Evolutionary conservation across 2,797 vertebrate genomes (phyloP), one percentile per base, ranked within the genome.

Genomic region (Smutsia temminckii): DNA sequence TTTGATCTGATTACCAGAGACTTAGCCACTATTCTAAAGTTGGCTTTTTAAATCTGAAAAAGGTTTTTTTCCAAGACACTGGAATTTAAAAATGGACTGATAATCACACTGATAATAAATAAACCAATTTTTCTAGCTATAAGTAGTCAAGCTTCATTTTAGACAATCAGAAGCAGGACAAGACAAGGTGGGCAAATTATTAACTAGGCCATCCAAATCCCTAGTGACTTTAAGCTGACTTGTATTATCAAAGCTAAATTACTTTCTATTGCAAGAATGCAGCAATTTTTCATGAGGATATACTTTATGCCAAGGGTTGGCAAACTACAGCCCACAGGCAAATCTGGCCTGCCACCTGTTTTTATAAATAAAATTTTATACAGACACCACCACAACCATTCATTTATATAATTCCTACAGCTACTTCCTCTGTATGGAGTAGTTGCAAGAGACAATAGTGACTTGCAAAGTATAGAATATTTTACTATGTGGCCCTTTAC

Each of bases 81-180:
- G 57, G 49, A 89, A 91, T 86, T 94, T 93, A 80, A 97, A 91
- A 96, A n/a, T n/a, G 78, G n/a, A 84, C 34, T 75, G 40, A 66
- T 77, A 87, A 85, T 25, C 13, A 68, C 18, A 83, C 4, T 77
- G 79, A 93, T 96, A 88, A 85, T 80, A 90, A 85, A 71, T 34
- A 85, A 95, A 51, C 20, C 14, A 95, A 69, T 27, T 96, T 92
- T 90, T 91, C 94, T 91, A 93, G 34, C 57, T 63, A 5, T 32
- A 89, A 81, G 46, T 21, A 95, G 40, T 75, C 46, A 80, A 64
- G 51, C 57, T 81, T 29, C 20, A 92, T 83, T 93, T 93, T 34
- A 85, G 57, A 90, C 42, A 42, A 84, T 85, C 61, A 84, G 40
- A 34, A 29, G n/a, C 71, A 93, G 69, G 57, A 71, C 9, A 84